Base-by-base conservation (phyloP, 2,888 invertebrate genomes). In the Lysandra coridon region DNA sequence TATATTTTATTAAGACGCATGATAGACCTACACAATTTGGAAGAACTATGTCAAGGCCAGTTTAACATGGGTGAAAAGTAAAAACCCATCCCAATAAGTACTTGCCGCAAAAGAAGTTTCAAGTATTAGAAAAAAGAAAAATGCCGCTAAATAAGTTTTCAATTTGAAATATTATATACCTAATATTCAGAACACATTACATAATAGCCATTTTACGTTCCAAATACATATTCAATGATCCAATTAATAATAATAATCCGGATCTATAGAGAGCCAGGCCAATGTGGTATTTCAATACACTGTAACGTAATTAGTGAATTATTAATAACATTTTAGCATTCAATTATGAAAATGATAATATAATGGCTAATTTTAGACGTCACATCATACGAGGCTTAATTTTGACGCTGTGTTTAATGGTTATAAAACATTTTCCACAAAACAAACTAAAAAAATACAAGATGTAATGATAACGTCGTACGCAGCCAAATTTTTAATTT, bases 261-360 rank as follows among this genome's bases (percentile, higher is more conserved):
- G 33, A 33, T 69, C 14, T 14, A 69, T 37, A 69, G 10, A 69
- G 33, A 37, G 33, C 33, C 14, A 69, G 14, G 64, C 7, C 30
- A 0, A 69, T 69, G 69, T 69, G 64, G 30, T 30, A 64, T 64
- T 64, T 30, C 30, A 69, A 69, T 69, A 12, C 33, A 33, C 69
- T 14, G 14, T 69, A 69, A 37, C 33, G 23, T 37, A 69, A 69
- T 69, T 69, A 69, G 4, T 6, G 17, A 69, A 37, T 69, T 33
- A 33, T 37, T 69, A 69, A 69, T 69, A 69, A 37, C 69, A 69
- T 69, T 69, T 69, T 69, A 69, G 69, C 17, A 33, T 37, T 69
- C 17, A 69, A 69, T 69, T 69, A 64, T 64, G 64, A 30, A 30
- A 30, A 30, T 69, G 33, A 14, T 69, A 12, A 69, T 17, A 23